Evolutionary conservation across 2,797 vertebrate species (phyloP).

Genomic region (Masticophis lateralis): DNA sequence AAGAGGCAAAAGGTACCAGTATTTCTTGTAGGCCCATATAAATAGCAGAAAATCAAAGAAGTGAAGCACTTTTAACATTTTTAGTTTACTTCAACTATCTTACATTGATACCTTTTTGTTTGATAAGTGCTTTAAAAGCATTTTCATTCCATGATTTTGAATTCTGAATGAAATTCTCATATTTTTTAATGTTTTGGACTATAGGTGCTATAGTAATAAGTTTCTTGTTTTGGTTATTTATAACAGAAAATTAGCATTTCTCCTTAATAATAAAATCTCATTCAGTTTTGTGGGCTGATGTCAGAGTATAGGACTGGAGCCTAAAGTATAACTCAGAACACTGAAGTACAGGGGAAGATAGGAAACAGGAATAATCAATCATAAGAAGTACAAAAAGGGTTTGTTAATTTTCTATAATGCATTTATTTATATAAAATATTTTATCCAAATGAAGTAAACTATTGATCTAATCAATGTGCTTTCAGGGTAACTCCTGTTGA

Average conservation of each 20-base stretch:
- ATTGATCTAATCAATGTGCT: background rate
- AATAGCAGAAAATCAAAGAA: background rate
- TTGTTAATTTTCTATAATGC: slow-evolving; percentile 45
- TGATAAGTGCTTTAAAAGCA: slow-evolving; percentile 9
- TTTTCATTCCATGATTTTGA: background rate
- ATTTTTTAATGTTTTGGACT: slow-evolving; percentile 7
- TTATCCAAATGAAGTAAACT: slow-evolving; percentile 45
- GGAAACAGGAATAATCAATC: slow-evolving; percentile 38
- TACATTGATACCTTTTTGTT: background rate
- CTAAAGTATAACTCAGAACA: background rate
- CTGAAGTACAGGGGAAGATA: background rate
- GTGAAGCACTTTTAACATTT: background rate
- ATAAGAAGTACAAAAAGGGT: slow-evolving; percentile 8
- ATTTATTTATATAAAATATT: slow-evolving; percentile 50
- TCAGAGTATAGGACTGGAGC: background rate
- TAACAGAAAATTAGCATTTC: slow-evolving; percentile 6
- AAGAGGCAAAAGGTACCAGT: background rate
- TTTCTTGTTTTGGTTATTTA: background rate
- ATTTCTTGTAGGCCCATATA: background rate
- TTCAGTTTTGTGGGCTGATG: background rate
- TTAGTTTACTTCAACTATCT: slow-evolving; percentile 7
- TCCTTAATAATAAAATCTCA: background rate
- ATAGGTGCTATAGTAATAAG: background rate
- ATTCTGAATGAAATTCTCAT: slow-evolving; percentile 34
- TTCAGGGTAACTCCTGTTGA: background rate